These are phyloP conservation scores for Numenius arquata DNA, from an alignment of 2,113 vertebrate species.

Conservation along the genomic window DNA sequence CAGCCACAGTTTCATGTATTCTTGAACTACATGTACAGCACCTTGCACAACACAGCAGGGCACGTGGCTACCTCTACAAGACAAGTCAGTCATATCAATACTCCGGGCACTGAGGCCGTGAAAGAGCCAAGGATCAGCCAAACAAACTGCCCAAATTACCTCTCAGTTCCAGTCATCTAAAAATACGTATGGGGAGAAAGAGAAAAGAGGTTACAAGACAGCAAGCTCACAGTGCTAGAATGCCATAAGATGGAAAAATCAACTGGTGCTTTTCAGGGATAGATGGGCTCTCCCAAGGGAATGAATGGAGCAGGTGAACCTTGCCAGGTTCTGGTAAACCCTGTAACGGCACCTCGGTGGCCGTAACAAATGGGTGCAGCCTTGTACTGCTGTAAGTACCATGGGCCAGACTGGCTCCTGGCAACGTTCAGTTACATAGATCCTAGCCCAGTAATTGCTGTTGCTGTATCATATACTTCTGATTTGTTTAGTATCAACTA, in stretches of 20 bases:
- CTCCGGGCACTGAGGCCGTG: not conserved
- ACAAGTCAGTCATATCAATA: too few species aligned
- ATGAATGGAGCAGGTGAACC: not conserved
- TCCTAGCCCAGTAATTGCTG: not conserved
- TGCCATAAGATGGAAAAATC: not conserved
- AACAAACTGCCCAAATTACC: not conserved
- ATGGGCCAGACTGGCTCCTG: not conserved
- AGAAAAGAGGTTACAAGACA: not conserved
- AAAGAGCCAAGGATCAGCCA: not conserved
- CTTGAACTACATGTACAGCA: not conserved
- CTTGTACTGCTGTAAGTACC: not conserved
- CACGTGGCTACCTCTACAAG: not conserved
- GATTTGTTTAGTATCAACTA: constrained; percentile 16
- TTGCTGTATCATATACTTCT: not conserved
- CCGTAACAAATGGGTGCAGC: fast-evolving
- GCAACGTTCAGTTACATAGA: not conserved
- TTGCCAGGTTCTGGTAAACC: not conserved
- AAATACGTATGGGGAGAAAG: fast-evolving
- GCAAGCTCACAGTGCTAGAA: not conserved
- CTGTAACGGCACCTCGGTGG: not conserved
- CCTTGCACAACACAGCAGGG: not conserved
- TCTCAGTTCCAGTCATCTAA: not conserved
- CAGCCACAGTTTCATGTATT: not conserved
- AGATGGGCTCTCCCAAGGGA: not conserved
- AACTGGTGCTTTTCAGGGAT: not conserved